Evolutionary conservation across 1,140 invertebrate genomes (phyloP).

Genomic region (Colletes gigas): DNA sequence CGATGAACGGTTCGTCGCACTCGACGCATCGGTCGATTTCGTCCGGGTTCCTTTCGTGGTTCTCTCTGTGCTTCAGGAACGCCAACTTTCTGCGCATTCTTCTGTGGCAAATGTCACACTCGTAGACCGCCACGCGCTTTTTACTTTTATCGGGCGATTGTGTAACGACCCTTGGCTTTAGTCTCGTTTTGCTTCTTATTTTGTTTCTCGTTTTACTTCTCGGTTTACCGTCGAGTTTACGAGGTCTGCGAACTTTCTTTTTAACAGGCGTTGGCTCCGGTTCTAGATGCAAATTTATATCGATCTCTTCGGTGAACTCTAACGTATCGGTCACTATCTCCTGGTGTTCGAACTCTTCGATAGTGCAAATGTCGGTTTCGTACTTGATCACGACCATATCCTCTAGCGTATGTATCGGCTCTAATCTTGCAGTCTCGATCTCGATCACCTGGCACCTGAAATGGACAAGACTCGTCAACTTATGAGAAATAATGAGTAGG

Average conservation of each 20-base stretch:
- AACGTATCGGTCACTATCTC: constrained; percentile 50
- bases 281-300: background rate
- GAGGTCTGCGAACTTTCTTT: too few species aligned
- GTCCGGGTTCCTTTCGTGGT: constrained; percentile 44
- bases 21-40: constrained; percentile 49
- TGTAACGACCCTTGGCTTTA: too few species aligned
- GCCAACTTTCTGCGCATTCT: constrained; percentile 57
- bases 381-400: constrained; percentile 48
- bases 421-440: constrained; percentile 44
- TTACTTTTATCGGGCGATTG: background rate
- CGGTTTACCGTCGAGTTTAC: background rate
- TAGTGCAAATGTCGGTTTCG: constrained; percentile 24
- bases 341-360: constrained; percentile 51
- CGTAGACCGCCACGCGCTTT: constrained; percentile 35
- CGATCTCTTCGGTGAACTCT: constrained; percentile 10
- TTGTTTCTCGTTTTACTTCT: background rate
- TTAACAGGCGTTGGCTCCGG: too few species aligned
- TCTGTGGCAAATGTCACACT: constrained; percentile 64
- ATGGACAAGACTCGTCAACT: constrained; percentile 62
- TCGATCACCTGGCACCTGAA: constrained; percentile 60
- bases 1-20: constrained; percentile 60
- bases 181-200: too few species aligned
- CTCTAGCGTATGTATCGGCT: constrained; percentile 36
- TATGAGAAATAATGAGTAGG: constrained; percentile 17
- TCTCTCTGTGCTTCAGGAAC: constrained; percentile 54